These are phyloP conservation scores for Leptinotarsa tumamoca DNA, from an alignment of 2,888 invertebrate species.

Conservation along the genomic window DNA sequence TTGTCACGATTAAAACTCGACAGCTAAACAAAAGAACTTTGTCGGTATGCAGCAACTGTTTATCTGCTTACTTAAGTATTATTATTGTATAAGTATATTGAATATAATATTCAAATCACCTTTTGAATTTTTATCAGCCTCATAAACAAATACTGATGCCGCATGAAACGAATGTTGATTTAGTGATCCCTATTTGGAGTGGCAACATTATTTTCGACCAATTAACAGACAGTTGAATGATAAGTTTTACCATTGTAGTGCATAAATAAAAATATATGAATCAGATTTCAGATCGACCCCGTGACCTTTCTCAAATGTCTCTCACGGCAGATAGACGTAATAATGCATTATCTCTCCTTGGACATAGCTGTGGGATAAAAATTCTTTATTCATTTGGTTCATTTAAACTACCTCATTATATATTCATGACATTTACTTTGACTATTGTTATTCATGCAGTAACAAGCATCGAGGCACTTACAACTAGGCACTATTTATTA, in stretches of 20 bases:
- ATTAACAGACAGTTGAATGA: background rate
- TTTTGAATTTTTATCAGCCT: conserved; percentile 8
- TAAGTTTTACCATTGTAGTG: background rate
- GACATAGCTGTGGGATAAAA: background rate
- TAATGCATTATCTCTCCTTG: background rate
- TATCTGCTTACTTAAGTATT: conserved; percentile 15
- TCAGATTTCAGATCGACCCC: background rate
- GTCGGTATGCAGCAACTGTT: conserved; percentile 28
- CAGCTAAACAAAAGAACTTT: conserved; percentile 30
- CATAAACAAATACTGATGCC: conserved; percentile 3
- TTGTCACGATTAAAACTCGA: conserved; percentile 28
- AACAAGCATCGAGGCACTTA: conserved; percentile 14
- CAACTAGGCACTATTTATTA: conserved; percentile 14
- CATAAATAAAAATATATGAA: too few species aligned
- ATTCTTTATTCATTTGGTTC: conserved; percentile 15
- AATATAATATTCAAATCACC: conserved; percentile 12
- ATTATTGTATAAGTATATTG: conserved; percentile 5
- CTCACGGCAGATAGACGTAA: background rate
- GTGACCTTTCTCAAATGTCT: background rate
- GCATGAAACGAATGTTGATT: background rate
- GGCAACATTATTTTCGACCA: background rate
- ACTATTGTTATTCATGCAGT: conserved; percentile 11
- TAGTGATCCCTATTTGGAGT: too few species aligned
- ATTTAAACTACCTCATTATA: conserved; percentile 14
- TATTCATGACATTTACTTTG: conserved; percentile 15